Percentiles rank a stretch among this genome's conserved stretches.
Conservation (phyloP, 2,113 vertebrate genomes). For the Pyrgilauda ruficollis region DNA sequence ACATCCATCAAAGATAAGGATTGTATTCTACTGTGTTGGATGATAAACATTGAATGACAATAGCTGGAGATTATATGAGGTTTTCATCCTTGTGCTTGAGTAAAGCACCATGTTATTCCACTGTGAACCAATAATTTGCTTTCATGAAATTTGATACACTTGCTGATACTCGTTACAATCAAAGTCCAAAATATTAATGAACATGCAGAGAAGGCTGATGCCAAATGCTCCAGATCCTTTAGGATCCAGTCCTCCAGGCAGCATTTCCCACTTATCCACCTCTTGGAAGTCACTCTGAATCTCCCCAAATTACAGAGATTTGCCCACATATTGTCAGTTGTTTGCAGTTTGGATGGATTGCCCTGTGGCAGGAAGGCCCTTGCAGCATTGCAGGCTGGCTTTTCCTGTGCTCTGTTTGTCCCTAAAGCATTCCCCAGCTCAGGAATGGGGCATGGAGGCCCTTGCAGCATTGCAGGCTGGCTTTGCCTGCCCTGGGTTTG, state of each 20-base stretch:
- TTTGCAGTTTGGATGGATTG: not conserved
- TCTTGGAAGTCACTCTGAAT: not conserved
- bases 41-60: slow-evolving; percentile 65
- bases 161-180: not conserved
- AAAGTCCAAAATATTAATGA: not conserved
- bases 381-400: not conserved
- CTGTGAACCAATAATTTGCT: slow-evolving; percentile 31
- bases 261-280: not conserved
- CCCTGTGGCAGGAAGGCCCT: accelerated
- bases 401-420: not conserved
- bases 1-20: slow-evolving; percentile 63
- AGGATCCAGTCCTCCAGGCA: not conserved
- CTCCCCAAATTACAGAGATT: not conserved
- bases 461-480: no score
- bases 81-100: slow-evolving; percentile 4
- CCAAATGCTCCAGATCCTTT: not conserved
- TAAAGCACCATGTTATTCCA: slow-evolving; percentile 7
- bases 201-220: not conserved
- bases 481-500: no score
- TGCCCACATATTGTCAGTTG: not conserved
- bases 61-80: slow-evolving; percentile 46
- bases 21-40: slow-evolving; percentile 39
- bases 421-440: not conserved
- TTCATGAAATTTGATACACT: slow-evolving; percentile 25
- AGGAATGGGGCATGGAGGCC: not conserved